Percentiles rank a stretch among this genome's conserved stretches.
Evolutionary conservation across 2,113 vertebrate species (phyloP).

Genomic region (Eurypyga helias): DNA sequence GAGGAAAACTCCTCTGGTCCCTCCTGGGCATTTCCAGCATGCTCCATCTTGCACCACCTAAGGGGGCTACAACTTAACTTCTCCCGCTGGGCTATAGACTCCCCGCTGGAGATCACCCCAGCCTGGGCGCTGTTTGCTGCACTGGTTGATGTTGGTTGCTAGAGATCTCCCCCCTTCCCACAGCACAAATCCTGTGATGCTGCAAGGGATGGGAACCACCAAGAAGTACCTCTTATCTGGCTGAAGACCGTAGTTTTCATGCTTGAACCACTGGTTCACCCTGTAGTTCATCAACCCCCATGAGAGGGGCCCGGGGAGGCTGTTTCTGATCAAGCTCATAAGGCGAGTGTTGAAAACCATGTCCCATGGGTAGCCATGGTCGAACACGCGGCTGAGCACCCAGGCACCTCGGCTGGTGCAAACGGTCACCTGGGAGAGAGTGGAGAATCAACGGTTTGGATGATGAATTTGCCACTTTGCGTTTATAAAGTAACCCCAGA

Average conservation of each 20-base stretch:
- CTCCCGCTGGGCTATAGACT: not conserved
- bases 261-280: conserved; percentile 79
- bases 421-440: conserved; percentile 81
- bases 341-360: conserved; percentile 75
- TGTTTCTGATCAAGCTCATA: conserved; percentile 55
- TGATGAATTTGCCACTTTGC: not conserved
- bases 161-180: not conserved
- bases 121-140: not conserved
- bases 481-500: not conserved
- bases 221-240: conserved; percentile 80
- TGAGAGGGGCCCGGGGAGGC: conserved; percentile 72
- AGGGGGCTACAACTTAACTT: not conserved
- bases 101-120: fast-evolving
- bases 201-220: not conserved
- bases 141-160: not conserved
- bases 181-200: not conserved
- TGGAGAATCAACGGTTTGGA: not conserved
- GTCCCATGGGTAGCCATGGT: conserved; percentile 82
- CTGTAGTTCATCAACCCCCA: conserved; percentile 60
- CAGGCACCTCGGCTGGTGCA: conserved; percentile 83
- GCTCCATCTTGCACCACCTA: not conserved
- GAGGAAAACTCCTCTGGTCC: not conserved
- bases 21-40: not conserved
- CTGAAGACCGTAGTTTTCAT: conserved; percentile 82
- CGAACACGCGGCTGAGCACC: conserved; percentile 78